phyloP scores from a whole-genome alignment of 2,113 vertebrate genomes.

The Cochlearius cochlearius region DNA sequence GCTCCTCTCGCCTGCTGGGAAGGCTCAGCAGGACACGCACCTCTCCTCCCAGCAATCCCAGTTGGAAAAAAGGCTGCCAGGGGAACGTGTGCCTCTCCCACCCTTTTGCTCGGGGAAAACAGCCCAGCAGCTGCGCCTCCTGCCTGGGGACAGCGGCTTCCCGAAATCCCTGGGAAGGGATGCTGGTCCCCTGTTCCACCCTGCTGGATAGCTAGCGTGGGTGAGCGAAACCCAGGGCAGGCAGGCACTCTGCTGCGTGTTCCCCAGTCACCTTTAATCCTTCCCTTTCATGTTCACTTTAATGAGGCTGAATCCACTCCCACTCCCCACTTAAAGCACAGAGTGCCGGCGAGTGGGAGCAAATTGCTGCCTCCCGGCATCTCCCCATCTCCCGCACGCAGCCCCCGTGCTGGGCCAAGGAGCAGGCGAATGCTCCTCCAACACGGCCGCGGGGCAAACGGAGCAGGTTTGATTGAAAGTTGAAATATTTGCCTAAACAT shows the following conservation, averaged over 20 bases:
- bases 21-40: background rate
- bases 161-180: background rate
- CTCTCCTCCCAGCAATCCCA: background rate
- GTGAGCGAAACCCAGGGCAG: background rate
- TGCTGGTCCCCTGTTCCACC: background rate
- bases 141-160: background rate
- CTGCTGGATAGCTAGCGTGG: background rate
- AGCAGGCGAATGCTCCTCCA: background rate
- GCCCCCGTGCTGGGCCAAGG: background rate
- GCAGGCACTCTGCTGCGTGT: background rate
- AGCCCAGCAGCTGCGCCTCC: background rate
- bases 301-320: background rate
- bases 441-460: accelerated
- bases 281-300: background rate
- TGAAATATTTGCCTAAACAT: constrained; percentile 18
- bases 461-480: background rate
- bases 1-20: background rate
- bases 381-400: background rate
- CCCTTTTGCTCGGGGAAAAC: background rate
- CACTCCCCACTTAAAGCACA: background rate
- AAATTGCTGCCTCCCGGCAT: constrained; percentile 11
- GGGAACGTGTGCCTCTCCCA: background rate
- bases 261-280: constrained; percentile 15
- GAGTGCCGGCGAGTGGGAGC: background rate
- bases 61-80: background rate